Percentiles rank a stretch among this genome's conserved stretches.
These are phyloP conservation scores for Hylaeus volcanicus DNA, from an alignment of 1,140 invertebrate species.

Conservation along the genomic window DNA sequence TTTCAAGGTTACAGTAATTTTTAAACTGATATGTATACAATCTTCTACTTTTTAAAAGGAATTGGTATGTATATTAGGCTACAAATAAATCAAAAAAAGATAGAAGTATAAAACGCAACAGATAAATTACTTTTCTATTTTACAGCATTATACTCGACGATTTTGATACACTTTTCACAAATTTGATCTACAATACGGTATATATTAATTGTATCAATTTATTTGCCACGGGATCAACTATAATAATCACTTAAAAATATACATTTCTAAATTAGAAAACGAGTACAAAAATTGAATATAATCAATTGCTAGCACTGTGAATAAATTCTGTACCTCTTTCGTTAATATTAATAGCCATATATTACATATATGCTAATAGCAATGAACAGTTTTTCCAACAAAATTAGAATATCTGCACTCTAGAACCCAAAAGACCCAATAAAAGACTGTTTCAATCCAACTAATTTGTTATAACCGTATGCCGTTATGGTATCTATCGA, in stretches of 20 bases:
- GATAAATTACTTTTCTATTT: slow-evolving; percentile 16
- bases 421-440: too few relatives aligned
- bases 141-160: slow-evolving; percentile 31
- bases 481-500: neutral
- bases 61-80: neutral
- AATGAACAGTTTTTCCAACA: neutral
- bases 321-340: neutral
- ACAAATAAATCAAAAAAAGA: slow-evolving; percentile 5
- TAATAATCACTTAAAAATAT: slow-evolving; percentile 4
- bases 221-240: neutral
- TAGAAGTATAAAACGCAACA: neutral
- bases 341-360: too few relatives aligned
- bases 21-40: neutral
- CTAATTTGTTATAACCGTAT: slow-evolving; percentile 12
- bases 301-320: slow-evolving; percentile 8
- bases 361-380: neutral
- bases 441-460: slow-evolving; percentile 2
- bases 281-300: slow-evolving; percentile 24
- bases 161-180: slow-evolving; percentile 27
- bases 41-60: neutral
- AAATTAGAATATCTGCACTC: neutral
- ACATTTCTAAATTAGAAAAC: slow-evolving; percentile 9
- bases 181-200: neutral
- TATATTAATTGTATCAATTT: neutral
- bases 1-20: neutral